These are phyloP conservation scores for Caenorhabditis parvicauda DNA, from an alignment of 2,888 invertebrate genomes.

Conservation along the genomic window DNA sequence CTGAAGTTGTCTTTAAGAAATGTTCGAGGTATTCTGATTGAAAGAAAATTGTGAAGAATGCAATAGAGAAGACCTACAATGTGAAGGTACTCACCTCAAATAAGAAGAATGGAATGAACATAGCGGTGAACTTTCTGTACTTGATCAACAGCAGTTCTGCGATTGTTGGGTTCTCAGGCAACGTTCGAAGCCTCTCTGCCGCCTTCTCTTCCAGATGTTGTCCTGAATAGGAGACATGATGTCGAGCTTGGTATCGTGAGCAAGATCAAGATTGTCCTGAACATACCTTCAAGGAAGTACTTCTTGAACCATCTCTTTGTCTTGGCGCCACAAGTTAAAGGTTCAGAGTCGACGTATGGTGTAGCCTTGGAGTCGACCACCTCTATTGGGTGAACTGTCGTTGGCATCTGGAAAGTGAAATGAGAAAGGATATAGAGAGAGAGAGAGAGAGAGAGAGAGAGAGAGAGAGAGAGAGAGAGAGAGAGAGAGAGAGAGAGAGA, in stretches of 20 bases:
- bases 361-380: constrained; percentile 13
- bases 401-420: background rate
- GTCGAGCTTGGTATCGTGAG: too few relatives aligned
- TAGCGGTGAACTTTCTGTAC: constrained; percentile 46
- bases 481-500: background rate
- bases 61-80: too few relatives aligned
- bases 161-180: constrained; percentile 34
- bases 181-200: constrained; percentile 28
- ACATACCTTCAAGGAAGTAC: constrained; percentile 35
- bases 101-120: constrained; percentile 44
- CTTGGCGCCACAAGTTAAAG: constrained; percentile 27
- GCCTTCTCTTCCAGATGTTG: constrained; percentile 45
- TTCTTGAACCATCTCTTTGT: constrained; percentile 37
- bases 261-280: background rate
- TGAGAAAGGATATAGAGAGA: background rate
- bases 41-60: background rate
- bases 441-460: background rate
- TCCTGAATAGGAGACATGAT: constrained; percentile 22
- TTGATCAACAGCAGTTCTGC: constrained; percentile 44
- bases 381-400: constrained; percentile 26
- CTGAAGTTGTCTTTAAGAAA: constrained; percentile 15
- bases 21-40: background rate
- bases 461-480: background rate
- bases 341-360: constrained; percentile 23
- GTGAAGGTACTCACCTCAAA: constrained; percentile 33